Conservation (phyloP, 2,113 vertebrate species). For the Centropus bengalensis region DNA sequence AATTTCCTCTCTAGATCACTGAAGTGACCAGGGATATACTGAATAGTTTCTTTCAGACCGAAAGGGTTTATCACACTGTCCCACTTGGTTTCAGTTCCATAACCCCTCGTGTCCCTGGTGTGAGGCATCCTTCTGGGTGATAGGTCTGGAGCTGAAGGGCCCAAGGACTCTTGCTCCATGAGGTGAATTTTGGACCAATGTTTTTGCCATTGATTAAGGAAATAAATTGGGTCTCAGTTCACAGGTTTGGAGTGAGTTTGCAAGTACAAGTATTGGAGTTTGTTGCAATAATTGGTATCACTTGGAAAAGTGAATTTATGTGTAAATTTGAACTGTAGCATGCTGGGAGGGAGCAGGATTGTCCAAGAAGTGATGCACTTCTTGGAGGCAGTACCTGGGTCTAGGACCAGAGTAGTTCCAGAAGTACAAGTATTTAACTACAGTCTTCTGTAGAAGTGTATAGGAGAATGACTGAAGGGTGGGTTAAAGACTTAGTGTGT, state of each 20-base stretch:
- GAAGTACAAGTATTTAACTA: neutral
- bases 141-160: neutral
- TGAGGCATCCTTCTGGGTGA: neutral
- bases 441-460: neutral
- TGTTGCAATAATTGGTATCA: neutral
- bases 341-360: neutral
- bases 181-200: neutral
- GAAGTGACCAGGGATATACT: neutral
- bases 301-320: neutral
- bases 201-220: neutral
- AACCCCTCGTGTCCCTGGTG: rapidly evolving
- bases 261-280: neutral
- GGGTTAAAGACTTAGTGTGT: neutral
- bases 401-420: neutral
- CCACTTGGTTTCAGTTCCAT: rapidly evolving
- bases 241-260: neutral
- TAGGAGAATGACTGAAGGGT: neutral
- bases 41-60: neutral
- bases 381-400: neutral
- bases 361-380: neutral
- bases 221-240: neutral
- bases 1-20: neutral
- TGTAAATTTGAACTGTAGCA: neutral
- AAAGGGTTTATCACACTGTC: neutral
- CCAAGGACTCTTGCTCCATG: rapidly evolving